Evolutionary conservation across 2,797 vertebrate genomes (phyloP).

Genomic region (Coregonus ussuriensis): DNA sequence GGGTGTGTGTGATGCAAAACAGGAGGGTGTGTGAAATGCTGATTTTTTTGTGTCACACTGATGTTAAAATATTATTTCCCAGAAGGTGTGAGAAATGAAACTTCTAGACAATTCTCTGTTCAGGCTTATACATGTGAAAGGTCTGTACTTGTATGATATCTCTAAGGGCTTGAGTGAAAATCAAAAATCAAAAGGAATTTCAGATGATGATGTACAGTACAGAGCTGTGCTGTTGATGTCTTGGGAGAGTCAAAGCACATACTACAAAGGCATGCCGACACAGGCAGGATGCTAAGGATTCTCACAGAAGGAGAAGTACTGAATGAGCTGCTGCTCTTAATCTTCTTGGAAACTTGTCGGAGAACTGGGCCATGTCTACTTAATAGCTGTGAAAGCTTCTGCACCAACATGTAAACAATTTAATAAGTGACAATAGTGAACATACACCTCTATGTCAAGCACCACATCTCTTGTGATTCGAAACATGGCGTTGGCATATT

Average conservation of each 20-base stretch:
- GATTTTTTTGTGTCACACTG: not conserved
- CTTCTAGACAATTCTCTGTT: not conserved
- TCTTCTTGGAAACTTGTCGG: not conserved
- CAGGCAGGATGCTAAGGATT: not conserved
- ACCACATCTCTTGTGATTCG: too few species aligned
- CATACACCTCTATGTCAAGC: not conserved
- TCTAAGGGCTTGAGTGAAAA: not conserved
- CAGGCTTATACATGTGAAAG: too few species aligned
- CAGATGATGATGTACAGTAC: not conserved
- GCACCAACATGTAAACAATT: not conserved
- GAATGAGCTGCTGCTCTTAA: not conserved
- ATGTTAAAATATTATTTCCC: not conserved
- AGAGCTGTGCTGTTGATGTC: not conserved
- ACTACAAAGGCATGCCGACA: not conserved
- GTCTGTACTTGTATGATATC: too few species aligned
- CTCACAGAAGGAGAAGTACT: not conserved
- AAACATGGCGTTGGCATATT: too few species aligned
- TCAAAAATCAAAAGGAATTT: not conserved
- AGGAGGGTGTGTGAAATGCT: too few species aligned
- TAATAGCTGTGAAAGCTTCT: slow-evolving; percentile 7
- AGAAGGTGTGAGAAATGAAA: not conserved
- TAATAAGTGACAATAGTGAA: not conserved
- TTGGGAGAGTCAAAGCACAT: not conserved
- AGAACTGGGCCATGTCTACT: slow-evolving; percentile 1
- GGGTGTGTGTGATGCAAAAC: too few species aligned